These are phyloP conservation scores for Spodoptera picta DNA, from an alignment of 2,888 invertebrate species.

Conservation along the genomic window DNA sequence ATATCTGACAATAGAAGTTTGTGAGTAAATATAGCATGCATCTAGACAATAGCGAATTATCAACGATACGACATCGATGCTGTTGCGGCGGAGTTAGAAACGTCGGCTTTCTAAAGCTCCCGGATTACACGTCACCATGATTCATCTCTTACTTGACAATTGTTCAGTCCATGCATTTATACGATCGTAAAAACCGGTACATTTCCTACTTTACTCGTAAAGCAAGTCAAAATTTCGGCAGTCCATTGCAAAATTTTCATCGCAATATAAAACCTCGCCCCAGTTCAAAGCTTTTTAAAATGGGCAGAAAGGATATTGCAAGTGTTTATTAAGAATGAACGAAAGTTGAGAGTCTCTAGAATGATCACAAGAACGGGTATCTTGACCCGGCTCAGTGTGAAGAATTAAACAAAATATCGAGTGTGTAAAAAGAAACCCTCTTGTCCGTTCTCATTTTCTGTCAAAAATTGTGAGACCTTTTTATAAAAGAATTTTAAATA, in stretches of 20 bases:
- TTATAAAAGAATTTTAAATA: neutral
- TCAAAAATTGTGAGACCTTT: neutral
- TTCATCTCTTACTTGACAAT: constrained; percentile 26
- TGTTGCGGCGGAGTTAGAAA: constrained; percentile 2
- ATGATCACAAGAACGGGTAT: constrained; percentile 44
- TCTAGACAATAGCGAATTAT: constrained; percentile 3
- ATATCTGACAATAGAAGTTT: no score
- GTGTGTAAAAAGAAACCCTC: constrained; percentile 38
- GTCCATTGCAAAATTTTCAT: constrained; percentile 14
- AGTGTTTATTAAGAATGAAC: constrained; percentile 52
- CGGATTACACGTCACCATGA: constrained; percentile 18
- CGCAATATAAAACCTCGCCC: constrained; percentile 15
- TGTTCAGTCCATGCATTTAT: constrained; percentile 10
- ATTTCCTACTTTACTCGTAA: neutral
- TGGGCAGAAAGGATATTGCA: constrained; percentile 36
- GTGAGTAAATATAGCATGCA: constrained; percentile 8
- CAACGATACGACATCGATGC: neutral
- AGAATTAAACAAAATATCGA: constrained; percentile 46
- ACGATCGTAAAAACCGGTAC: constrained; percentile 8
- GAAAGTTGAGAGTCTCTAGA: constrained; percentile 40
- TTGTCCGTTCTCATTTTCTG: constrained; percentile 18
- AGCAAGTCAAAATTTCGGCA: constrained; percentile 2
- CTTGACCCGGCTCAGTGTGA: constrained; percentile 44
- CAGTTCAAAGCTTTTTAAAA: constrained; percentile 36
- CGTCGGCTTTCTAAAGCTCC: neutral